phyloP scores from a whole-genome alignment of 1,140 invertebrate genomes.

The Meloidogyne chitwoodi region DNA sequence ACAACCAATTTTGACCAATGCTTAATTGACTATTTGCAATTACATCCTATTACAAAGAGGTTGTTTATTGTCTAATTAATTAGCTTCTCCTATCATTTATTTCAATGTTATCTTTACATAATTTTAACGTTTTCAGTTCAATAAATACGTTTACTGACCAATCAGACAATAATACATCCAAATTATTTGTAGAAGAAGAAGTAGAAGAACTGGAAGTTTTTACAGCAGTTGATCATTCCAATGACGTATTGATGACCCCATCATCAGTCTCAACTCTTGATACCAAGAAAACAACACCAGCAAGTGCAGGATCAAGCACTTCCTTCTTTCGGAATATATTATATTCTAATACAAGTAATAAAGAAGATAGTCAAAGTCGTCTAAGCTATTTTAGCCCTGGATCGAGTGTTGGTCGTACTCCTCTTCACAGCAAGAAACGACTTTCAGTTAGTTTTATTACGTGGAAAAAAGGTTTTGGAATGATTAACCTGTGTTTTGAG shows the following conservation, averaged over 20 bases:
- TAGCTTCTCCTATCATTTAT: too few species aligned
- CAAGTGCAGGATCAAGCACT: background rate
- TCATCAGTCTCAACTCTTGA: background rate
- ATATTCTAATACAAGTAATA: background rate
- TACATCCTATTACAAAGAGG: slow-evolving; percentile 51
- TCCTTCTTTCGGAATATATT: slow-evolving; percentile 6
- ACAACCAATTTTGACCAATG: slow-evolving; percentile 45
- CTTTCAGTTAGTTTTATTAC: background rate
- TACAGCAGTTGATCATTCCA: background rate
- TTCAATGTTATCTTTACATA: too few species aligned
- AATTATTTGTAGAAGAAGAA: background rate
- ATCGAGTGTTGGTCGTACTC: background rate
- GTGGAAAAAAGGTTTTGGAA: too few species aligned
- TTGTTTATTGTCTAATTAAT: slow-evolving; percentile 13
- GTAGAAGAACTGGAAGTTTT: slow-evolving; percentile 2
- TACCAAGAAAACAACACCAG: background rate
- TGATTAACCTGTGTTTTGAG: too few species aligned
- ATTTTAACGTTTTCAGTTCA: slow-evolving; percentile 1
- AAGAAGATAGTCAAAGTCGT: background rate
- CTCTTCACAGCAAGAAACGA: slow-evolving; percentile 10
- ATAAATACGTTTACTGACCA: slow-evolving; percentile 10
- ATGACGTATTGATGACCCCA: background rate
- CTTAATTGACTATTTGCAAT: slow-evolving; percentile 49
- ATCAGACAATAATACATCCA: background rate
- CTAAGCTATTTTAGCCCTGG: background rate